Percentiles rank a stretch among this genome's conserved stretches.
Evolutionary conservation across 2,888 invertebrate species (phyloP).

Genomic region (Eulithis prunata): DNA sequence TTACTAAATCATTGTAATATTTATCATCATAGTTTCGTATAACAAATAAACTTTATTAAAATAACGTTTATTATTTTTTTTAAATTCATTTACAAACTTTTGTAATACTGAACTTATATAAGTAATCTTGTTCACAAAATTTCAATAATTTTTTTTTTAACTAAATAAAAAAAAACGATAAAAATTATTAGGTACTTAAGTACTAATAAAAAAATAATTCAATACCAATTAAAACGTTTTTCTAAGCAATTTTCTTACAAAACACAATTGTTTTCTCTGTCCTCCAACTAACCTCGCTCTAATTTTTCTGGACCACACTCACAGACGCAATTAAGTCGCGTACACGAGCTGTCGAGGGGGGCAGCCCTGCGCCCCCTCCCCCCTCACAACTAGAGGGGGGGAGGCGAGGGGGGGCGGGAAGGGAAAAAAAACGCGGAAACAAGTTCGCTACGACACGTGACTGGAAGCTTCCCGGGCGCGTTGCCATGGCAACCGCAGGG

Average conservation of each 20-base stretch:
- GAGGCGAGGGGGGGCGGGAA: slow-evolving; percentile 49
- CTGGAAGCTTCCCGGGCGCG: slow-evolving; percentile 79
- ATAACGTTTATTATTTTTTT: too few species aligned
- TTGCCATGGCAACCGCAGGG: slow-evolving; percentile 72
- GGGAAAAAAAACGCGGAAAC: slow-evolving; percentile 80
- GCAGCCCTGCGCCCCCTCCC: slow-evolving; percentile 44
- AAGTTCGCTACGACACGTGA: slow-evolving; percentile 82
- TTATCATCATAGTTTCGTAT: too few species aligned
- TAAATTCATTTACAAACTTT: too few species aligned
- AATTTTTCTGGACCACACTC: slow-evolving; percentile 84
- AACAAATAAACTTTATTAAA: too few species aligned
- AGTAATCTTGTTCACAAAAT: too few species aligned
- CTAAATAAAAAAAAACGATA: too few species aligned
- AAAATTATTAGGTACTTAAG: too few species aligned
- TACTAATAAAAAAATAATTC: background rate
- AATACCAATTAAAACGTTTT: background rate
- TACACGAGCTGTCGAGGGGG: slow-evolving; percentile 74
- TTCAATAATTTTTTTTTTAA: too few species aligned
- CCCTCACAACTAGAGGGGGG: too few species aligned
- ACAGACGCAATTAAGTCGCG: slow-evolving; percentile 84
- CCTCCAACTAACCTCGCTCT: slow-evolving; percentile 65
- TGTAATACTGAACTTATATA: too few species aligned
- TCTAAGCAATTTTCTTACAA: background rate
- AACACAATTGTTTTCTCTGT: slow-evolving; percentile 55
- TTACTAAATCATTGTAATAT: too few species aligned